A percentile compares a stretch with the other conserved stretches of the same genome.
Conservation (phyloP, 1,140 invertebrate genomes). For the Gryllus bimaculatus region DNA sequence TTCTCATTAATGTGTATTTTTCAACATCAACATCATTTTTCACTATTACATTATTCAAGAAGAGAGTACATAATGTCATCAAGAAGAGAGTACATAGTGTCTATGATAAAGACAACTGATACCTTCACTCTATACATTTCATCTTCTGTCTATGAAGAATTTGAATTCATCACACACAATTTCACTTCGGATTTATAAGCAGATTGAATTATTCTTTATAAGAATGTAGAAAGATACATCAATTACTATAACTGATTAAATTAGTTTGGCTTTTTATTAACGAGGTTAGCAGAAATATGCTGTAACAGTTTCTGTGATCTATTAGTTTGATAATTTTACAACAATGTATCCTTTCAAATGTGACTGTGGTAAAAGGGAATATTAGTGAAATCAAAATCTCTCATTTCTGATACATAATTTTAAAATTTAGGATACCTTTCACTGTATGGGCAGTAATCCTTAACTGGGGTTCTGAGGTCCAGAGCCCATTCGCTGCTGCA, state of each 20-base stretch:
- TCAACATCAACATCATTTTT: too few relatives aligned
- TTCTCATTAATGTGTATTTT: too few relatives aligned
- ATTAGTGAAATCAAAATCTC: neutral
- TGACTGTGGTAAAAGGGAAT: neutral
- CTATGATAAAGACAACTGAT: neutral
- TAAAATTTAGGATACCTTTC: neutral
- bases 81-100: neutral
- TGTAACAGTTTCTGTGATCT: neutral
- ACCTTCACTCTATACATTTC: neutral
- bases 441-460: neutral
- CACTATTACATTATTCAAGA: neutral
- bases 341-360: neutral
- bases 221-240: neutral
- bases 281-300: neutral
- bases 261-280: too few relatives aligned
- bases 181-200: neutral
- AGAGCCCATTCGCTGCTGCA: slow-evolving; percentile 47
- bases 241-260: neutral
- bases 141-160: neutral
- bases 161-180: neutral
- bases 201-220: neutral
- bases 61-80: neutral
- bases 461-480: slow-evolving; percentile 13
- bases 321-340: neutral
- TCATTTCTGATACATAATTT: neutral